Evolutionary conservation across 2,797 vertebrate species (phyloP).

Genomic region (Nannoperca obscura): DNA sequence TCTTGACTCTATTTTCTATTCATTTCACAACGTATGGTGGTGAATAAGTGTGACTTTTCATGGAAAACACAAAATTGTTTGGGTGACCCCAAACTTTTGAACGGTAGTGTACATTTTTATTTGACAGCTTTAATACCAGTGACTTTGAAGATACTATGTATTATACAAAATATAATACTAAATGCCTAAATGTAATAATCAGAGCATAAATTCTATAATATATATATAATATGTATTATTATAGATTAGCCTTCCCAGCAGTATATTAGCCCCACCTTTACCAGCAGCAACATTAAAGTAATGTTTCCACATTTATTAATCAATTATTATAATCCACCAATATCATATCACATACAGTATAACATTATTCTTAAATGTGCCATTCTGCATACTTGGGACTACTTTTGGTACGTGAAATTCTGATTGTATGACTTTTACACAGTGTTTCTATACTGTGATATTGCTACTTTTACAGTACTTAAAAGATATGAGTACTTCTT

Average conservation of each 20-base stretch:
- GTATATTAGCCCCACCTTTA: not conserved
- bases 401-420: not conserved
- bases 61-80: too few species aligned
- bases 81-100: too few species aligned
- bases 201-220: too few species aligned
- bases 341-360: not conserved
- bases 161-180: too few species aligned
- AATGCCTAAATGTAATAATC: too few species aligned
- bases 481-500: not conserved
- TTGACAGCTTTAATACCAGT: too few species aligned
- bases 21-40: too few species aligned
- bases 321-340: not conserved
- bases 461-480: not conserved
- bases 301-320: not conserved
- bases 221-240: not conserved
- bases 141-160: too few species aligned
- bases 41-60: too few species aligned
- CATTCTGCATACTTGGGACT: not conserved
- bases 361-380: not conserved
- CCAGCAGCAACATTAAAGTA: not conserved
- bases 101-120: too few species aligned
- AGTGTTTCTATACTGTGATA: not conserved
- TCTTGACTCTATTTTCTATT: too few species aligned
- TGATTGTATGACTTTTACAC: not conserved
- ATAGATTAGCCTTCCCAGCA: not conserved